These are phyloP conservation scores for Perca fluviatilis DNA, from an alignment of 2,113 vertebrate species.

Conservation along the genomic window DNA sequence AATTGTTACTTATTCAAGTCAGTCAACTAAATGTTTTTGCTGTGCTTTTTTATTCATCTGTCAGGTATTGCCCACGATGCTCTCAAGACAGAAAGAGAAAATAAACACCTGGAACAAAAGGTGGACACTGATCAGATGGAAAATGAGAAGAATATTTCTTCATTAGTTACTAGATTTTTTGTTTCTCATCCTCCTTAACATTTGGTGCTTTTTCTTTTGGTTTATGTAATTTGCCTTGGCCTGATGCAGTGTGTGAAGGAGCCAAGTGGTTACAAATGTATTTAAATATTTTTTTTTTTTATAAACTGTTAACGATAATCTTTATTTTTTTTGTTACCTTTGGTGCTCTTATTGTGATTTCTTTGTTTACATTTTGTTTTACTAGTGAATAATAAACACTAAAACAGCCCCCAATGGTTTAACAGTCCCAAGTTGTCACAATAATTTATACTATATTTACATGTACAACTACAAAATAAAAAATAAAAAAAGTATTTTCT, in stretches of 20 bases:
- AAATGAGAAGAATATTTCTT: slow-evolving; percentile 70
- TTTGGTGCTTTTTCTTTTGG: slow-evolving; percentile 78
- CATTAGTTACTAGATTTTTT: slow-evolving; percentile 64
- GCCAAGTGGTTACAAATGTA: slow-evolving; percentile 71
- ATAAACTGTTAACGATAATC: slow-evolving; percentile 44
- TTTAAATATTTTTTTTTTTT: slow-evolving; percentile 69
- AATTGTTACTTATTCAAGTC: not conserved
- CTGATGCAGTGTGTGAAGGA: slow-evolving; percentile 71
- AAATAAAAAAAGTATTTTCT: slow-evolving; percentile 40
- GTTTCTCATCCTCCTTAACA: slow-evolving; percentile 71
- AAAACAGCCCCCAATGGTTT: slow-evolving; percentile 59
- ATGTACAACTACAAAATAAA: slow-evolving; percentile 35
- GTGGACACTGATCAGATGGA: slow-evolving; percentile 42
- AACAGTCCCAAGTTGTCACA: slow-evolving; percentile 44
- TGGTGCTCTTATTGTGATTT: slow-evolving; percentile 72
- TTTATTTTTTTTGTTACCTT: slow-evolving; percentile 50
- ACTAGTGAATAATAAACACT: slow-evolving; percentile 73
- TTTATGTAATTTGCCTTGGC: slow-evolving; percentile 74
- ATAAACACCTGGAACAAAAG: slow-evolving; percentile 70
- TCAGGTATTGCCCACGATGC: slow-evolving; percentile 87
- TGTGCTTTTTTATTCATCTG: slow-evolving; percentile 1
- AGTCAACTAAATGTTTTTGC: not conserved
- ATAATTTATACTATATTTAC: slow-evolving; percentile 54
- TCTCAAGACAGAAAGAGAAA: slow-evolving; percentile 86
- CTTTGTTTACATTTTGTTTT: slow-evolving; percentile 54